phyloP scores from a whole-genome alignment of 2,797 vertebrate genomes.

The Taenioides sp. region DNA sequence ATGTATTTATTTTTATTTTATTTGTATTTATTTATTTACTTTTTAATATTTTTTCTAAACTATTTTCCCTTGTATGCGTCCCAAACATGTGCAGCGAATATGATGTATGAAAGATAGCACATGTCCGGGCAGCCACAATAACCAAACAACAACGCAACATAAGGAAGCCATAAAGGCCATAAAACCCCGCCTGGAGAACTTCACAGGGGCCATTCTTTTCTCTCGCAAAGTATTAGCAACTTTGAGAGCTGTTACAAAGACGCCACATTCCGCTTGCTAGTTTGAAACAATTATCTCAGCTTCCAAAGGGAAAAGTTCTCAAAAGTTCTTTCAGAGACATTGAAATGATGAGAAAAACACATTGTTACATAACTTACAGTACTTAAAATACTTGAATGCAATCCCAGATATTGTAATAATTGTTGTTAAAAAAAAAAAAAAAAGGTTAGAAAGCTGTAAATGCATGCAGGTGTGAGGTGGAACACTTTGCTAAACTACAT shows the following conservation, averaged over 20 bases:
- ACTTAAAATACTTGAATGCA: slow-evolving; percentile 9
- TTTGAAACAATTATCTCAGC: slow-evolving; percentile 5
- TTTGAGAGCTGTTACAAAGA: slow-evolving; percentile 3
- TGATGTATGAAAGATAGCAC: background rate
- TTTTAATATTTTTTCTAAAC: background rate
- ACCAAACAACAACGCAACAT: slow-evolving; percentile 4
- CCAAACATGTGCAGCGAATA: background rate
- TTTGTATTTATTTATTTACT: background rate
- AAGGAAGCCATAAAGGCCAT: background rate
- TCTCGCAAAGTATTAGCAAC: background rate
- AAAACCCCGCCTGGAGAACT: background rate
- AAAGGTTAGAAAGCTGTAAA: slow-evolving; percentile 20
- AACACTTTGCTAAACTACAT: slow-evolving; percentile 2
- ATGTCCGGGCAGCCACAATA: slow-evolving; percentile 1
- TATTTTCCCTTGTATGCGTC: background rate
- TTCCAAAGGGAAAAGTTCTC: background rate
- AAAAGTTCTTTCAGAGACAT: background rate
- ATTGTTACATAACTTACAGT: slow-evolving; percentile 22
- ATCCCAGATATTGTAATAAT: slow-evolving; percentile 5
- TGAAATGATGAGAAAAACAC: slow-evolving; percentile 13
- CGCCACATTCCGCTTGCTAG: background rate
- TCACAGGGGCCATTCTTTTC: background rate
- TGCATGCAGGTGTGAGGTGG: slow-evolving; percentile 20
- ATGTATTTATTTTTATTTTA: background rate
- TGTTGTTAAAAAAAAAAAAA: background rate